These are phyloP conservation scores for Anastatus disparis DNA, from an alignment of 1,140 invertebrate species.

Conservation along the genomic window DNA sequence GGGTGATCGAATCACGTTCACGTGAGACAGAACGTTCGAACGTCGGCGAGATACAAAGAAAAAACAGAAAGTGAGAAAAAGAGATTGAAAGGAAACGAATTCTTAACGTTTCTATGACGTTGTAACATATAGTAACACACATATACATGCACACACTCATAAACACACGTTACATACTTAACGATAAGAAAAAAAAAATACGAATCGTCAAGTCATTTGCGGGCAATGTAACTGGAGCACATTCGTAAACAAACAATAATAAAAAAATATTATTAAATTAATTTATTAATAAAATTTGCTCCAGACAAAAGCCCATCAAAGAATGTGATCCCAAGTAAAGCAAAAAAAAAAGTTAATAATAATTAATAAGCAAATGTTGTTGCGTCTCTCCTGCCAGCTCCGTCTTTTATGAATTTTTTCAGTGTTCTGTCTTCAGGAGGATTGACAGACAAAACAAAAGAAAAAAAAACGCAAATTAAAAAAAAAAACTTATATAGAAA, in stretches of 20 bases:
- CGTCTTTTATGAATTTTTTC: conserved; percentile 11
- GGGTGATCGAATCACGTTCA: conserved; percentile 41
- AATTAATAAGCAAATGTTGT: conserved; percentile 27
- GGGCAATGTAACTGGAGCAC: conserved; percentile 22
- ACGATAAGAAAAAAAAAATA: conserved; percentile 23
- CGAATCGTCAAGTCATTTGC: conserved; percentile 22
- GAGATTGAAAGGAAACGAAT: conserved; percentile 15
- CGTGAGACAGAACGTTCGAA: conserved; percentile 37
- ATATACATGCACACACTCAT: no score
- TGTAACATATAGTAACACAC: conserved; percentile 17
- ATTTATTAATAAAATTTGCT: no score
- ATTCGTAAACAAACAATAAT: conserved; percentile 26
- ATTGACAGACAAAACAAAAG: no score
- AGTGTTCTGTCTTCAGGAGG: conserved; percentile 3
- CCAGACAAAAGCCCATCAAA: background rate
- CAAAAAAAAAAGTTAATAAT: no score
- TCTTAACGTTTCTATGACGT: conserved; percentile 32
- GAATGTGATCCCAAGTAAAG: conserved; percentile 12
- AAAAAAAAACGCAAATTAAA: no score
- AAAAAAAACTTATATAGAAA: conserved; percentile 2
- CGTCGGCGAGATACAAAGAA: conserved; percentile 33
- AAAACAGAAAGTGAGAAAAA: conserved; percentile 12
- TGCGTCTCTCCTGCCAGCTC: conserved; percentile 29
- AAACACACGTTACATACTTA: no score
- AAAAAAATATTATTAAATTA: no score